Percentiles rank a stretch among this genome's conserved stretches.
phyloP scores from a whole-genome alignment of 2,888 invertebrate genomes.

The Sturmia bella region DNA sequence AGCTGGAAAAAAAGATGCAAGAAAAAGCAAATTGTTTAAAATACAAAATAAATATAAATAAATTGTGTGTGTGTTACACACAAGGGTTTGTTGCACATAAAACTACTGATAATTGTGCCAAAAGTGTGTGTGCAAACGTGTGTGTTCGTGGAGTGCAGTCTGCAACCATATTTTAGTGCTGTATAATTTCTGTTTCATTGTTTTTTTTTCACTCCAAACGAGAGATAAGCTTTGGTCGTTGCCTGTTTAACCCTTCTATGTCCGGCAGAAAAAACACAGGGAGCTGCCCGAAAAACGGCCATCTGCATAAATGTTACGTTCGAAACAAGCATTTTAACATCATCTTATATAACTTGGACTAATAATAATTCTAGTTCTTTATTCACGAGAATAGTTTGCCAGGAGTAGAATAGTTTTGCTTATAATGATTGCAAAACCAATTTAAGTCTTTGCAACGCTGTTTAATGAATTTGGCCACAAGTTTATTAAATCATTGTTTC shows the following conservation, averaged over 20 bases:
- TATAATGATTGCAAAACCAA: too few relatives aligned
- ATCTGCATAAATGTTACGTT: too few relatives aligned
- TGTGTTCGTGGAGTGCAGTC: slow-evolving; percentile 3
- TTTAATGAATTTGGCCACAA: too few relatives aligned
- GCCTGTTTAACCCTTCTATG: background rate
- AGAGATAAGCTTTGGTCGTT: slow-evolving; percentile 40
- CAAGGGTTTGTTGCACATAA: slow-evolving; percentile 37
- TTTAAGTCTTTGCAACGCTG: too few relatives aligned
- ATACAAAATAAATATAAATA: slow-evolving; percentile 51
- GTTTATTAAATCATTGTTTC: too few relatives aligned
- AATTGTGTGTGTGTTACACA: slow-evolving; percentile 35
- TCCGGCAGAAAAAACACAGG: too few relatives aligned
- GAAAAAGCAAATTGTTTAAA: slow-evolving; percentile 33
- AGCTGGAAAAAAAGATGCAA: background rate
- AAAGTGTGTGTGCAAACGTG: slow-evolving; percentile 4
- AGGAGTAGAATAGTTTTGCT: too few relatives aligned
- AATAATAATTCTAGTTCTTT: too few relatives aligned
- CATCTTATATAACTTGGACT: too few relatives aligned
- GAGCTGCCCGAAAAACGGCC: too few relatives aligned
- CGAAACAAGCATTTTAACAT: too few relatives aligned
- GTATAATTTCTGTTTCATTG: slow-evolving; percentile 40
- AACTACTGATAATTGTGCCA: slow-evolving; percentile 44
- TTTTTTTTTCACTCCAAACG: slow-evolving; percentile 11
- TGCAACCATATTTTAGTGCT: slow-evolving; percentile 24
- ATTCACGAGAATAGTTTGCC: too few relatives aligned